Percentiles rank a stretch among this genome's conserved stretches.
phyloP scores from a whole-genome alignment of 2,888 invertebrate genomes.

The Tetranychus truncatus region DNA sequence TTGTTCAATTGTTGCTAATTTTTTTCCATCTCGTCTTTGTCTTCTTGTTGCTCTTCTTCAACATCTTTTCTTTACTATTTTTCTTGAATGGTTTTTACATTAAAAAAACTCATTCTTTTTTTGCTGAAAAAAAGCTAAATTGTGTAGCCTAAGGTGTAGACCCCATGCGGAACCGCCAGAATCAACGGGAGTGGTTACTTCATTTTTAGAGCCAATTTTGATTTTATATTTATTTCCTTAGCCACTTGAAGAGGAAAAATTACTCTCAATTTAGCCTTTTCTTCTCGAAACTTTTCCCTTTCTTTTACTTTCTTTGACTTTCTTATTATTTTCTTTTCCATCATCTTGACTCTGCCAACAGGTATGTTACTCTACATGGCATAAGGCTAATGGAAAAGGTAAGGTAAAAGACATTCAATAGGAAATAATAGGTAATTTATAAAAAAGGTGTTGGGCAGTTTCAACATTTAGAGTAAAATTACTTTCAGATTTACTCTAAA shows the following conservation, averaged over 20 bases:
- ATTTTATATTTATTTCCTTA: neutral
- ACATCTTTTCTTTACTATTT: neutral
- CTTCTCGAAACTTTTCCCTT: neutral
- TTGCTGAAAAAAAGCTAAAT: neutral
- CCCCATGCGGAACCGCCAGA: neutral
- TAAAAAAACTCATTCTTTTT: neutral
- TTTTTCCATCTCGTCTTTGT: neutral
- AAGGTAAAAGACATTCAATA: neutral
- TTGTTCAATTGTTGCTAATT: neutral
- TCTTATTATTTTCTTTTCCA: neutral
- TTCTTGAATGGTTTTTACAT: neutral
- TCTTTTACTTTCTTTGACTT: neutral
- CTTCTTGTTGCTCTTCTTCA: neutral
- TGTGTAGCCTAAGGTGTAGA: conserved; percentile 1
- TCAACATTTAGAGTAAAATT: too few relatives aligned
- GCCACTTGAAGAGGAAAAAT: neutral
- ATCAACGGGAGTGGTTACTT: neutral
- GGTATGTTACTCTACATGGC: neutral
- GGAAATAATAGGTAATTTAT: neutral
- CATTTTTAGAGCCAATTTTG: neutral
- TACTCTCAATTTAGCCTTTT: neutral
- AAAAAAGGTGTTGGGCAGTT: too few relatives aligned
- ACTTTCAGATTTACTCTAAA: too few relatives aligned
- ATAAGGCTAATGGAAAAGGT: neutral
- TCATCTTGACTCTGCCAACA: neutral